Conservation (phyloP, 1,140 invertebrate species). For the Latrodectus geometricus region DNA sequence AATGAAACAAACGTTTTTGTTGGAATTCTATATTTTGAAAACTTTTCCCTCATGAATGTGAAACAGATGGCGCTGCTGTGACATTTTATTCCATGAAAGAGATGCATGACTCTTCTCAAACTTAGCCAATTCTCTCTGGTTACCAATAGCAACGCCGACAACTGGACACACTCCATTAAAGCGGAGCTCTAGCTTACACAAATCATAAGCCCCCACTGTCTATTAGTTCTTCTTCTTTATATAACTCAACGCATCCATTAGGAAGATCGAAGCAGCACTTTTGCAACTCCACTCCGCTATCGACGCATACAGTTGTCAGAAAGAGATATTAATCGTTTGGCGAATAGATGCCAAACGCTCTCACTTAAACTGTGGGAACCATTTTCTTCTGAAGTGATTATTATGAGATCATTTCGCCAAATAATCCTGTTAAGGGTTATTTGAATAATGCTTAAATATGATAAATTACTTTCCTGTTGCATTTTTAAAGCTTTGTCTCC, state of each 20-base stretch:
- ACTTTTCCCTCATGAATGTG: background rate
- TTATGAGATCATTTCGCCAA: constrained; percentile 4
- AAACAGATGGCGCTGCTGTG: constrained; percentile 28
- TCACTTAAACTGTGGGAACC: background rate
- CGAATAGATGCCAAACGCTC: background rate
- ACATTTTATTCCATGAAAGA: background rate
- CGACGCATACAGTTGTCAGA: background rate
- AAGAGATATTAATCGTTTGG: constrained; percentile 24
- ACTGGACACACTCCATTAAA: constrained; percentile 59
- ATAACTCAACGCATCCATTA: constrained; percentile 53
- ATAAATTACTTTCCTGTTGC: background rate
- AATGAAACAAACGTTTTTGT: background rate
- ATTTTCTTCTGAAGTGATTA: constrained; percentile 13
- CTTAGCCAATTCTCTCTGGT: background rate
- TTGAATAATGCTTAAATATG: constrained; percentile 30
- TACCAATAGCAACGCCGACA: constrained; percentile 44
- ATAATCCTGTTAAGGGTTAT: constrained; percentile 5
- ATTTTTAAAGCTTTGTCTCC: background rate
- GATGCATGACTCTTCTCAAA: background rate
- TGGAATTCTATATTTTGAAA: background rate
- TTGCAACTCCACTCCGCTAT: constrained; percentile 29
- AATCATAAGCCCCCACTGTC: constrained; percentile 45
- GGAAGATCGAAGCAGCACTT: constrained; percentile 27
- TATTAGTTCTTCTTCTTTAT: constrained; percentile 44
- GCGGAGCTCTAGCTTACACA: constrained; percentile 35